Conservation (phyloP, 2,888 invertebrate species). For the Biston stratarius region DNA sequence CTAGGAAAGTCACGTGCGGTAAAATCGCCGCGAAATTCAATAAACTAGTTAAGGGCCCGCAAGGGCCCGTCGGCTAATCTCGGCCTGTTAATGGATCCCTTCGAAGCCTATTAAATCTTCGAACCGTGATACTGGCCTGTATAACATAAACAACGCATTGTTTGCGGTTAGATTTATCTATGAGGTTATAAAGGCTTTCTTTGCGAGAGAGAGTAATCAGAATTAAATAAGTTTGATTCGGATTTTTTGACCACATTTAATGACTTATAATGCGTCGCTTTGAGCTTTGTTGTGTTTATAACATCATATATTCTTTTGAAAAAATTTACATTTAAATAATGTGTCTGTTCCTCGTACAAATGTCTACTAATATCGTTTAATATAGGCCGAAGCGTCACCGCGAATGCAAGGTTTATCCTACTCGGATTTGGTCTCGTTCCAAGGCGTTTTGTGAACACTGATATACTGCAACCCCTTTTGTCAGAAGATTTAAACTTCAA, state of each 20-base stretch:
- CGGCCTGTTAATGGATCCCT: slow-evolving; percentile 60
- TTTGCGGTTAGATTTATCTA: slow-evolving; percentile 32
- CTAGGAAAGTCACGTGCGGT: slow-evolving; percentile 34
- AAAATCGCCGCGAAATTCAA: slow-evolving; percentile 44
- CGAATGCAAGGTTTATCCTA: slow-evolving; percentile 24
- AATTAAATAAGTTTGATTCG: not conserved
- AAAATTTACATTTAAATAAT: no score
- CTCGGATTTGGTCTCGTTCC: slow-evolving; percentile 30
- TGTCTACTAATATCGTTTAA: slow-evolving; percentile 19
- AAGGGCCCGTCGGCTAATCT: slow-evolving; percentile 52
- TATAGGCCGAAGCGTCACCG: slow-evolving; percentile 20
- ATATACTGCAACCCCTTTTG: slow-evolving; percentile 32
- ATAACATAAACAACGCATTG: slow-evolving; percentile 37
- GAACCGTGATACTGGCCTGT: slow-evolving; percentile 44
- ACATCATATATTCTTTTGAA: no score
- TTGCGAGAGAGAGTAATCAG: not conserved
- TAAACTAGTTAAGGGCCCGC: slow-evolving; percentile 43
- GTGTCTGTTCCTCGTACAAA: slow-evolving; percentile 2
- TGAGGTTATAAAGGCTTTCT: slow-evolving; percentile 10
- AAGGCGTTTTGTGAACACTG: slow-evolving; percentile 31
- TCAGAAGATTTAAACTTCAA: slow-evolving; percentile 22
- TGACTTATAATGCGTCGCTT: no score
- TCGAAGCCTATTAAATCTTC: slow-evolving; percentile 59
- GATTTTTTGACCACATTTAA: no score
- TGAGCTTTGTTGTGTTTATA: no score